Base-by-base conservation (phyloP, 1,140 invertebrate genomes). In the Ips nitidus region DNA sequence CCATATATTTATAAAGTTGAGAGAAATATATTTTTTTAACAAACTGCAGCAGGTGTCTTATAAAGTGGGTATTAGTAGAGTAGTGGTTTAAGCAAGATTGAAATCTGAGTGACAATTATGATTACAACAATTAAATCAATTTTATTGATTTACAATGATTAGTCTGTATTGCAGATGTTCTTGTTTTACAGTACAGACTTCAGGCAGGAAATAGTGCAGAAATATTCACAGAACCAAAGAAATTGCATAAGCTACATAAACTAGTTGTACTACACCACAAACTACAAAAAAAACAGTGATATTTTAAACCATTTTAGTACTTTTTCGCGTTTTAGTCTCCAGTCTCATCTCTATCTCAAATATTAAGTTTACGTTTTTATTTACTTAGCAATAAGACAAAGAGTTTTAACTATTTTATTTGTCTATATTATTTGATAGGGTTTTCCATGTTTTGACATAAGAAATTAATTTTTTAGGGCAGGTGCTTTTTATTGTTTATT, bases 21-120 rank as follows among this genome's bases (percentile, higher is more conserved):
- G 8, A 4, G n/a, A 57, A 37, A 66, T 42, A 66, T 39, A 42
- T 66, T 38, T 66, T 55, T 56, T 66, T 58, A 47, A 58, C 47
- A 52, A 45, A 57, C 65, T 66, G 55, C 55, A 58, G 58, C 66
- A 53, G 66, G 57, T 60, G 66, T 68, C 66, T 68, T 68, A 60
- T 68, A 68, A 58, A 68, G 58, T 68, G 56, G 57, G 58, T 68
- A 52, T 55, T 52, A 59, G 7, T 2, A 22, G 8, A 37, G 56
- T 52, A 52, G 39, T 63, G 42, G 42, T 41, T 38, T 58, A 58
- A 58, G 41, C 8, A 41, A 38, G 41, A 40, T 58, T 58, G 41
- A 40, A 7, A 58, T 37, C 38, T 58, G 39, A 56, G 6, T 37
- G 5, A 58, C 41, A 58, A n/a, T 22, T n/a, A 58, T 5, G 3